These are phyloP conservation scores for Oikopleura vanhoeffeni DNA, from an alignment of 23 tunicate species.

Conservation along the genomic window DNA sequence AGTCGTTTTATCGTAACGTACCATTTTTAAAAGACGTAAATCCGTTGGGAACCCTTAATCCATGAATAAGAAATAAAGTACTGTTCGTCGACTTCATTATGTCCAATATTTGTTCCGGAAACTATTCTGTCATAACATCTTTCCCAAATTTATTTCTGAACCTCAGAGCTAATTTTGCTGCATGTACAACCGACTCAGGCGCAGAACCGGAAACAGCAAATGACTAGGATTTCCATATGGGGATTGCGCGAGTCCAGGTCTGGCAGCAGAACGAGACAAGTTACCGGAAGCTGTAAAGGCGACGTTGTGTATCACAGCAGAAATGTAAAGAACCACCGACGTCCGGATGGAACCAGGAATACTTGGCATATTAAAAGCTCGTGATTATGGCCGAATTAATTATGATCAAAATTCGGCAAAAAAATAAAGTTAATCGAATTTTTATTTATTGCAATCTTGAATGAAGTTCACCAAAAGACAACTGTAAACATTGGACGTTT, in stretches of 20 bases:
- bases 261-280: neutral
- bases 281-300: slow-evolving; percentile 67
- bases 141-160: slow-evolving; percentile 45
- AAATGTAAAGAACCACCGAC: slow-evolving; percentile 78
- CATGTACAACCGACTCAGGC: slow-evolving; percentile 40
- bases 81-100: slow-evolving; percentile 90
- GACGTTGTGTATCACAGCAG: slow-evolving; percentile 66
- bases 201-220: slow-evolving; percentile 58
- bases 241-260: neutral
- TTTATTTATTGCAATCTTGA: too few species aligned
- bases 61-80: too few species aligned
- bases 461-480: too few species aligned
- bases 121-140: slow-evolving; percentile 62
- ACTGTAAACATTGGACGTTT: too few species aligned
- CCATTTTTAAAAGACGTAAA: too few species aligned
- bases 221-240: slow-evolving; percentile 44
- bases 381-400: slow-evolving; percentile 60
- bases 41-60: too few species aligned
- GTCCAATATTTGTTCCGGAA: slow-evolving; percentile 61
- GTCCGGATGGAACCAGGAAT: slow-evolving; percentile 42
- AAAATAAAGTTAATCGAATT: slow-evolving; percentile 65
- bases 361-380: slow-evolving; percentile 49
- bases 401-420: too few species aligned
- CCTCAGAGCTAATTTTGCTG: slow-evolving; percentile 48
- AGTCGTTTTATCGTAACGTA: too few species aligned